These are phyloP conservation scores for Phylloscopus whistleri DNA, from an alignment of 2,113 vertebrate genomes.

Conservation along the genomic window DNA sequence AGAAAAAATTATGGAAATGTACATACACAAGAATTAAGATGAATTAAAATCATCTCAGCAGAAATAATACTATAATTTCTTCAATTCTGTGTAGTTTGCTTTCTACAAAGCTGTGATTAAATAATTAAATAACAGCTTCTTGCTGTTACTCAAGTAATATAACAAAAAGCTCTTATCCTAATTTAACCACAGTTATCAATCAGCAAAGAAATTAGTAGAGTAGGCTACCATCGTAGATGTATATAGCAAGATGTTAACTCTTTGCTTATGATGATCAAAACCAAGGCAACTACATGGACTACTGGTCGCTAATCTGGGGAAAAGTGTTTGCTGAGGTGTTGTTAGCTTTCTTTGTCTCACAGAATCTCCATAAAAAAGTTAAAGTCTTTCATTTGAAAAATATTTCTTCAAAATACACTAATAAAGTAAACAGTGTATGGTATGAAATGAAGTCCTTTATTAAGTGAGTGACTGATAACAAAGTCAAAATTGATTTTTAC, in stretches of 20 bases:
- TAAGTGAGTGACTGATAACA: slow-evolving; percentile 4
- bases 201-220: not conserved
- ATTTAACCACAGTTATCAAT: not conserved
- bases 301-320: not conserved
- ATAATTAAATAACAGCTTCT: not conserved
- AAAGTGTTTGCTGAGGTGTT: not conserved
- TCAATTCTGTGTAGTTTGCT: not conserved
- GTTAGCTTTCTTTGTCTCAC: not conserved
- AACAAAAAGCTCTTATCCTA: not conserved
- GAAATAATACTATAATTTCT: not conserved
- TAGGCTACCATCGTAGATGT: not conserved
- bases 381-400: not conserved
- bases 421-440: not conserved
- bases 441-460: not conserved
- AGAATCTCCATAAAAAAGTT: not conserved
- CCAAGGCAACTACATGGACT: not conserved
- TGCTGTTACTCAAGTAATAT: not conserved
- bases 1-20: not conserved
- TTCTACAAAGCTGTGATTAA: not conserved
- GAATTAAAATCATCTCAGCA: not conserved
- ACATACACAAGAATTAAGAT: not conserved
- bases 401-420: not conserved
- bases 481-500: not conserved
- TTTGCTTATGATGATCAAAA: not conserved
- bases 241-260: not conserved